Base-by-base conservation (phyloP, 2,113 vertebrate species). In the Hystrix brachyura region DNA sequence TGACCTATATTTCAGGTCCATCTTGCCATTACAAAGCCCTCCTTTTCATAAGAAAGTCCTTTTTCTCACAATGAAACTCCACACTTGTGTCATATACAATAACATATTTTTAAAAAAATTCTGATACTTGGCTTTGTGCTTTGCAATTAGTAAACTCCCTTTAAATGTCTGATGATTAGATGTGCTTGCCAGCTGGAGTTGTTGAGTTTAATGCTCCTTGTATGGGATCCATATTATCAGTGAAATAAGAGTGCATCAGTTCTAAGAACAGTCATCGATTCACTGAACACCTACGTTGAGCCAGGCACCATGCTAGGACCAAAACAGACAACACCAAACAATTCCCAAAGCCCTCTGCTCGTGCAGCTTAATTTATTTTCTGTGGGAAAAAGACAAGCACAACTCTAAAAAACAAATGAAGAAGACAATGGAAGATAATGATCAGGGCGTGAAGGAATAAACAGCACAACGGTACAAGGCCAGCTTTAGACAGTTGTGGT, bases 1-100 rank as follows among this genome's bases (percentile, higher is more conserved):
- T 46, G 46, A 57, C 5, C 57, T 82, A 76, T 78, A n/a, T 32
- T 13, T 67, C 67, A 51, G 78, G 57, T 17, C 48, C 18, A 34
- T 55, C 43, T 34, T 64, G n/a, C 12, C 17, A 7, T 78, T 29
- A 53, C 9, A 64, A 87, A 79, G 62, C 32, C 43, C 12, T 62
- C 69, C 19, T 23, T 38, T 71, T 71, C 67, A 69, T 48, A 43
- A 76, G 43, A 18, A 78, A 87, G 34, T 12, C 72, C 32, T 62
- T 96, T 27, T 90, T 90, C 29, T 97, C 46, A 82, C 0, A 64
- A 78, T 27, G 76, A 64, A 95, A 65, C 25, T 2, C 88, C 12
- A 18, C 80, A 9, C 10, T 29, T 8, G 21, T 17, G 38, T 92
- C 27, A 53, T 34, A 46, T 7, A 9, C 84, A 64, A 62, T 27